Evolutionary conservation across 2,888 invertebrate genomes (phyloP).

Genomic region (Coenonympha arcania): DNA sequence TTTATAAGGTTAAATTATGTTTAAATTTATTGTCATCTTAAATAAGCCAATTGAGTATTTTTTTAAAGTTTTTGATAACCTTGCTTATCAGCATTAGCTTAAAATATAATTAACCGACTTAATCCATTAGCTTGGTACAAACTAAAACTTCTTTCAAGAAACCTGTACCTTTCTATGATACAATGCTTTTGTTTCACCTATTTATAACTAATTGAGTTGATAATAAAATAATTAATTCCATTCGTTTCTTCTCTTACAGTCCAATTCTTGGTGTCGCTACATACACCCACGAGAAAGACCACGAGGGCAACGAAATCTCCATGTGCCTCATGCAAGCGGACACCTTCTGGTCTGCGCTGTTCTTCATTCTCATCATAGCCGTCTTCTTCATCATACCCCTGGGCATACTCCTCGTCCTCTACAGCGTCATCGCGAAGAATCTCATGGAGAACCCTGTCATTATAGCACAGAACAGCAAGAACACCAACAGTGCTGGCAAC

Average conservation of each 20-base stretch:
- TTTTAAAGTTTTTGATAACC: no score
- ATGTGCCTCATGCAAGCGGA: conserved; percentile 88
- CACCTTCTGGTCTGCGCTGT: conserved; percentile 83
- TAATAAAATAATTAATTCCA: not conserved
- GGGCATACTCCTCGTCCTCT: conserved; percentile 84
- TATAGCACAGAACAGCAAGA: conserved; percentile 75
- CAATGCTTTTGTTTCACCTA: no score
- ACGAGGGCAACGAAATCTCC: conserved; percentile 80
- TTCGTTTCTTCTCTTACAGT: conserved; percentile 68
- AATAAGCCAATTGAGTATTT: no score
- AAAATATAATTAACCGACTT: no score
- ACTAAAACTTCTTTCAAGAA: no score
- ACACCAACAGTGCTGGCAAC: conserved; percentile 64
- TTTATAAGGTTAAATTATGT: no score
- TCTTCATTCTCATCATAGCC: conserved; percentile 85
- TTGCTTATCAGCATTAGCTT: no score
- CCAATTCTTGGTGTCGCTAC: conserved; percentile 88
- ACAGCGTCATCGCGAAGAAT: conserved; percentile 88
- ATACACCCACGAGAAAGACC: conserved; percentile 81
- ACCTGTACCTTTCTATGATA: no score
- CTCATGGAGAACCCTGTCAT: conserved; percentile 85
- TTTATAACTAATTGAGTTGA: no score
- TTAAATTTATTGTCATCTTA: no score
- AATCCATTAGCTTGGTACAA: no score
- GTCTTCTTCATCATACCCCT: conserved; percentile 90